Evolutionary conservation across 2,113 vertebrate species (phyloP).

Genomic region (Stomatorhinus ivindoensis): DNA sequence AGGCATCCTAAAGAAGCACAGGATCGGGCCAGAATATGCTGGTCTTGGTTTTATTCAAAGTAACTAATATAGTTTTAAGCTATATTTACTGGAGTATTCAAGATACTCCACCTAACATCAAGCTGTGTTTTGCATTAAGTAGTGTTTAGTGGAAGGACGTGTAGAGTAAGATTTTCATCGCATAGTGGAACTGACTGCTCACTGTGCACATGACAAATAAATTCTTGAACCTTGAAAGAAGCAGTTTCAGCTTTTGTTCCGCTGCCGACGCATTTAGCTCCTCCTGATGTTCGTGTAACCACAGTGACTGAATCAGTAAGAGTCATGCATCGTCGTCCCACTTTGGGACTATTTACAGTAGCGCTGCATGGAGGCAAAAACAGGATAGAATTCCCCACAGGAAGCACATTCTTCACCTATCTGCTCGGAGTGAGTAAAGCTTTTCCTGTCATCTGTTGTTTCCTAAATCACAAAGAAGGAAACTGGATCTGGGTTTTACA

Average conservation of each 20-base stretch:
- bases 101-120: background rate
- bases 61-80: background rate
- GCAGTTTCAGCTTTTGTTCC: background rate
- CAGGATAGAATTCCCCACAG: conserved; percentile 10
- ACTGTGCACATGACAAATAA: background rate
- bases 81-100: background rate
- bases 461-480: background rate
- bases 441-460: conserved; percentile 19
- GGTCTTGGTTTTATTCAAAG: background rate
- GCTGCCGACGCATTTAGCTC: background rate
- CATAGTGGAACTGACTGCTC: background rate
- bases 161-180: background rate
- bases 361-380: background rate
- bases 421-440: conserved; percentile 1
- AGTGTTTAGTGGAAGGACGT: background rate
- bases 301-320: background rate
- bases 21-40: background rate
- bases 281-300: background rate
- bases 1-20: too few relatives aligned
- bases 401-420: conserved; percentile 6
- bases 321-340: background rate
- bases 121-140: background rate
- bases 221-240: background rate
- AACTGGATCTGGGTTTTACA: background rate
- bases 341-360: too few relatives aligned